These are phyloP conservation scores for Taeniopygia guttata DNA, from an alignment of 2,797 vertebrate genomes.

Conservation along the genomic window DNA sequence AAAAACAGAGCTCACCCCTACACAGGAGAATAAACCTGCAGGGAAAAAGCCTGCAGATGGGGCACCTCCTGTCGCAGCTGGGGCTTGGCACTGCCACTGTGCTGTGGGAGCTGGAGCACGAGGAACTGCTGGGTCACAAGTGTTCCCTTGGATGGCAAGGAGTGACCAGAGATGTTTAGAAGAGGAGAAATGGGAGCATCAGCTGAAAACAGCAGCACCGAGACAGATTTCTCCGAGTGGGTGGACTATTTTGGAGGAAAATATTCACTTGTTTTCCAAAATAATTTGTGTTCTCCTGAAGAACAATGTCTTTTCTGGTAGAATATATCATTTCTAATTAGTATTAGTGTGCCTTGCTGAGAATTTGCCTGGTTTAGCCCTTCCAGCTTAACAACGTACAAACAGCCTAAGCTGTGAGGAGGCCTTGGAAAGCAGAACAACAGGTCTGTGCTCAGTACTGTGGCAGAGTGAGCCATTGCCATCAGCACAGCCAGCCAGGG, in stretches of 20 bases:
- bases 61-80: background rate
- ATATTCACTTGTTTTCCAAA: background rate
- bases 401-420: background rate
- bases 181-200: background rate
- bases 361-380: background rate
- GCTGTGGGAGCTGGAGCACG: rapidly evolving
- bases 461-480: background rate
- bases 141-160: background rate
- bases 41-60: background rate
- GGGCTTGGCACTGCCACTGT: background rate
- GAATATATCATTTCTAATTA: background rate
- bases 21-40: rapidly evolving
- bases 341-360: background rate
- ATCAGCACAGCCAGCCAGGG: rapidly evolving
- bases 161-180: background rate
- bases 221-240: background rate
- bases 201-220: background rate
- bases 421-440: background rate
- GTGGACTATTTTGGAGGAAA: background rate
- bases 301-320: background rate
- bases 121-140: background rate
- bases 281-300: background rate
- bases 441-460: background rate
- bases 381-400: background rate
- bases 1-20: background rate